Conservation (phyloP, 2,113 vertebrate species). For the Mus musculus region DNA sequence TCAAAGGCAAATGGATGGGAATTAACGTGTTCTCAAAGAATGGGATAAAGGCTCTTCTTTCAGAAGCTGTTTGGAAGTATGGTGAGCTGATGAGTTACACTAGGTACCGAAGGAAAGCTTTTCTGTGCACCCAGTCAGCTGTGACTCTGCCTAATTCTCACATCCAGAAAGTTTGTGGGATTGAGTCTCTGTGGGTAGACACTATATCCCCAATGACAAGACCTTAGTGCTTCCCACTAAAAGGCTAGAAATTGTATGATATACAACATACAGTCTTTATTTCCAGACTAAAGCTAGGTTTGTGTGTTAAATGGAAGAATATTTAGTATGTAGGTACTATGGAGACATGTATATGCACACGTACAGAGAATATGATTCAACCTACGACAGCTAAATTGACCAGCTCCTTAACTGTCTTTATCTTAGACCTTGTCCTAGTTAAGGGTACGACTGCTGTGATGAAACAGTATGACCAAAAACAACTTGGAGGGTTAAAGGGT, state of each 20-base stretch:
- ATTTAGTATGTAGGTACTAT: neutral
- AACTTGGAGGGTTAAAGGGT: neutral
- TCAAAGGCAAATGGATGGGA: neutral
- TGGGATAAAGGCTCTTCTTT: neutral
- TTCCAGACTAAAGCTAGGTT: slow-evolving; percentile 1
- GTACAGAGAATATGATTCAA: neutral
- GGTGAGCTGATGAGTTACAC: neutral
- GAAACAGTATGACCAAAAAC: neutral
- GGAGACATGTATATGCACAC: neutral
- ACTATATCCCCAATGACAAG: neutral
- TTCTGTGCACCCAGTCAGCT: slow-evolving; percentile 21
- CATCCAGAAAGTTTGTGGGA: neutral
- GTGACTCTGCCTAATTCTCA: neutral
- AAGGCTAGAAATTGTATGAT: neutral
- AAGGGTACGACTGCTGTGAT: neutral
- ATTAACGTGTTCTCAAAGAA: neutral
- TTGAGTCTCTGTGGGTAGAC: neutral
- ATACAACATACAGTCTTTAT: slow-evolving; percentile 7
- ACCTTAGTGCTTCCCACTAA: neutral
- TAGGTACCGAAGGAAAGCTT: neutral
- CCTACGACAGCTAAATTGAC: neutral
- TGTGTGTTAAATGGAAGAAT: neutral
- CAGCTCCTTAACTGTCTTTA: neutral
- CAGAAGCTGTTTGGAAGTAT: slow-evolving; percentile 4
- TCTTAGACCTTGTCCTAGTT: neutral